Conservation (phyloP, 2,888 invertebrate genomes). For the Phlogophora meticulosa region DNA sequence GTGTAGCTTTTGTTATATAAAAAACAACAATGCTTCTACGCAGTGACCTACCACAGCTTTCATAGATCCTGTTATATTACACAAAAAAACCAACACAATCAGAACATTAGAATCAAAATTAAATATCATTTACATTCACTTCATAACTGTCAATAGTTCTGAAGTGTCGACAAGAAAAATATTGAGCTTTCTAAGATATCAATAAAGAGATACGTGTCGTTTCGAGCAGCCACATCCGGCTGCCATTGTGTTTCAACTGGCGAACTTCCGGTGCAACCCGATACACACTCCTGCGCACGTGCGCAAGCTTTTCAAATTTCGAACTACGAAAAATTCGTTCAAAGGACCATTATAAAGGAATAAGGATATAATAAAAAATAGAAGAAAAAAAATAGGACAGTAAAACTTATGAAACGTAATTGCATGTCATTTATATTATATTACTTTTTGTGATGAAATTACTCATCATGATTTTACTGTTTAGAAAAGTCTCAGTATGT, state of each 20-base stretch:
- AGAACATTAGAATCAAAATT: slow-evolving; percentile 60
- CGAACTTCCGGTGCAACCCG: slow-evolving; percentile 90
- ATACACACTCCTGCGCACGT: slow-evolving; percentile 91
- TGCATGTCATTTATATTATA: slow-evolving; percentile 3
- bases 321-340: slow-evolving; percentile 82
- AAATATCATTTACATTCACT: slow-evolving; percentile 75
- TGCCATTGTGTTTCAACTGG: slow-evolving; percentile 87
- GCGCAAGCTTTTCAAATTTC: slow-evolving; percentile 89
- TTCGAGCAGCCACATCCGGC: slow-evolving; percentile 90
- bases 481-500: background rate
- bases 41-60: slow-evolving; percentile 19
- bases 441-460: too few relatives aligned
- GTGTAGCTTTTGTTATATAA: background rate
- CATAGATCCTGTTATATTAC: slow-evolving; percentile 40
- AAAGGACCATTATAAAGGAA: slow-evolving; percentile 73
- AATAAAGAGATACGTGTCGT: slow-evolving; percentile 91
- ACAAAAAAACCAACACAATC: slow-evolving; percentile 49
- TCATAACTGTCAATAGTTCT: slow-evolving; percentile 79
- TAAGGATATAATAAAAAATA: slow-evolving; percentile 45
- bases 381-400: slow-evolving; percentile 27
- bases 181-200: slow-evolving; percentile 89
- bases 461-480: background rate
- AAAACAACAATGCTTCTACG: background rate
- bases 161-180: slow-evolving; percentile 87
- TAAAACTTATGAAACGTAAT: slow-evolving; percentile 23